Evolutionary conservation across 1,140 invertebrate genomes (phyloP).

Genomic region (Cotesia vestalis): DNA sequence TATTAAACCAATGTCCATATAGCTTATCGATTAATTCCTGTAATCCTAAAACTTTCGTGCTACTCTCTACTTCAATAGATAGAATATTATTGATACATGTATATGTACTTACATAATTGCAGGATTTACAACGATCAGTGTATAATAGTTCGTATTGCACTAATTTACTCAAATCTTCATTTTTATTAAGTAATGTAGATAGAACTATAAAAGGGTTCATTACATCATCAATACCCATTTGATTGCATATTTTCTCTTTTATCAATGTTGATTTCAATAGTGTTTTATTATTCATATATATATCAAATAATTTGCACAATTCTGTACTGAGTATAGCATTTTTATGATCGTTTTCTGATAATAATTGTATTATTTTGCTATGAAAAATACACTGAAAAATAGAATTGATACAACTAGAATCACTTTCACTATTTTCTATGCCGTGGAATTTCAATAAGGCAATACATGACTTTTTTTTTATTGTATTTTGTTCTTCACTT

Average conservation of each 20-base stretch:
- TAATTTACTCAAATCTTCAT: not conserved
- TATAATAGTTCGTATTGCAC: not conserved
- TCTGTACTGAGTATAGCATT: not conserved
- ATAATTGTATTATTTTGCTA: not conserved
- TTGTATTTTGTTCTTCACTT: not conserved
- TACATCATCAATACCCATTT: not conserved
- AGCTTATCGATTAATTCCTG: not conserved
- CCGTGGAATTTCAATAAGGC: not conserved
- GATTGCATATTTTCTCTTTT: too few relatives aligned
- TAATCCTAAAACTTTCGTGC: not conserved
- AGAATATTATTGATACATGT: not conserved
- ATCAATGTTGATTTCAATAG: too few relatives aligned
- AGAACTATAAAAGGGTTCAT: not conserved
- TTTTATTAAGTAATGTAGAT: not conserved
- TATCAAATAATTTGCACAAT: not conserved
- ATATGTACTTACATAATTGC: not conserved
- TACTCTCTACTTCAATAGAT: not conserved
- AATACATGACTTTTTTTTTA: not conserved
- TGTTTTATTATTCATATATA: not conserved
- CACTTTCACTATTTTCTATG: not conserved
- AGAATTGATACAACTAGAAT: not conserved
- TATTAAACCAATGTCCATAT: not conserved
- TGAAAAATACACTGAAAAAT: constrained; percentile 14
- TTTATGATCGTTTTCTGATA: not conserved
- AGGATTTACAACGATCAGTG: not conserved